Evolutionary conservation across 2,888 invertebrate genomes (phyloP).

Genomic region (Stegana nigrithorax): DNA sequence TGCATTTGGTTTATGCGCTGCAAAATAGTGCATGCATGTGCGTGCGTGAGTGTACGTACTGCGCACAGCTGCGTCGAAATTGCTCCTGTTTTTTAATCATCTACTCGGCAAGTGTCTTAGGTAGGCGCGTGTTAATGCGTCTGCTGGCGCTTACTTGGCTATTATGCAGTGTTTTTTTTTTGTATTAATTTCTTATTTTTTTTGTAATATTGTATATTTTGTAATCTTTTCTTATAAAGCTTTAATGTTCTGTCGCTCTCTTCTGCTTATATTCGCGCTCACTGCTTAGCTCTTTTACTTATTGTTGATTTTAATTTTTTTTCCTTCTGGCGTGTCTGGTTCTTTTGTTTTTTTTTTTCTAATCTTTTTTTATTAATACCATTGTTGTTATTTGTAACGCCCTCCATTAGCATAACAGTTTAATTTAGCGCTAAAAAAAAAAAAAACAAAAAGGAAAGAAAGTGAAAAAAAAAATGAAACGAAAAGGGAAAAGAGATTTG

Average conservation of each 20-base stretch:
- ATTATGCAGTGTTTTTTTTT: no score
- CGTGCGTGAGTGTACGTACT: no score
- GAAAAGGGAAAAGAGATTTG: slow-evolving; percentile 5
- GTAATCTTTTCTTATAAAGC: not conserved
- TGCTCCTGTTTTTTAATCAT: no score
- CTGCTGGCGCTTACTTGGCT: no score
- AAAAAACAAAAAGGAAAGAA: not conserved
- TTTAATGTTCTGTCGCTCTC: not conserved
- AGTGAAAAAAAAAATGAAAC: not conserved
- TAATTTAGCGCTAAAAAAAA: not conserved
- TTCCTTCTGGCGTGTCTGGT: no score
- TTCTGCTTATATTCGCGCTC: not conserved
- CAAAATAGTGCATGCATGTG: no score
- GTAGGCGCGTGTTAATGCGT: no score
- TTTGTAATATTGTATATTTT: not conserved
- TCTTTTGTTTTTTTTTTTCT: not conserved
- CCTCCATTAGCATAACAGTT: slow-evolving; percentile 56
- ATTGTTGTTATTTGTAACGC: slow-evolving; percentile 39
- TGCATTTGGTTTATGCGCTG: not conserved
- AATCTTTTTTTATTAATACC: not conserved
- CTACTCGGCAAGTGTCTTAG: no score
- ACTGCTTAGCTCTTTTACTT: no score
- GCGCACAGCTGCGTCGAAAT: no score
- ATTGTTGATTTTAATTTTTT: no score
- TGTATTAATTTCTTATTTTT: not conserved